Conservation (phyloP, 64 coral and sea anemone genomes). For the Acropora tenuis region DNA sequence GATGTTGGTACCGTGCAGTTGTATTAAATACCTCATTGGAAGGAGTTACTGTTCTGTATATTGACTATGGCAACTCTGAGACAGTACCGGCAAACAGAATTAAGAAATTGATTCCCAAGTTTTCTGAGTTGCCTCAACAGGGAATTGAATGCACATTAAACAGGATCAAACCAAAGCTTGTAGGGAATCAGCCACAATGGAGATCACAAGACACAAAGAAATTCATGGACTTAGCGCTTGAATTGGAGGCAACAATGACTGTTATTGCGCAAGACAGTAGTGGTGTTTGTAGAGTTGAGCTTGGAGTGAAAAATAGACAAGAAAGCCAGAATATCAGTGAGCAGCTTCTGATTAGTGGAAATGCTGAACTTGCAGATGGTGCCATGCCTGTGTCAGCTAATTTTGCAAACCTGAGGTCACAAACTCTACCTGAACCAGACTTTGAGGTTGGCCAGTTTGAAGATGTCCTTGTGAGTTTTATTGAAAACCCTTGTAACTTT, state of each 20-base stretch:
- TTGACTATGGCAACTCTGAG: constrained; percentile 97
- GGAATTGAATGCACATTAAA: constrained; percentile 81
- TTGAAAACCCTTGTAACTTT: constrained; percentile 67
- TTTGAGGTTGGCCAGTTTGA: constrained; percentile 65
- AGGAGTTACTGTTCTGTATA: constrained; percentile 80
- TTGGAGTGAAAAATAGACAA: constrained; percentile 42
- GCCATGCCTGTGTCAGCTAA: constrained; percentile 65
- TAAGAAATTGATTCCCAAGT: constrained; percentile 80
- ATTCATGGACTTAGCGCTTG: constrained; percentile 77
- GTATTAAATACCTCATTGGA: constrained; percentile 15
- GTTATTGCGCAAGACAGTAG: constrained; percentile 49
- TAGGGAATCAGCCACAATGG: constrained; percentile 34
- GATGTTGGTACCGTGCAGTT: constrained; percentile 93
- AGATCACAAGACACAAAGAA: constrained; percentile 41
- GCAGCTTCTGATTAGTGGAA: constrained; percentile 49
- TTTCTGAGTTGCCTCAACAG: constrained; percentile 83
- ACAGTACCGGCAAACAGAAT: constrained; percentile 60
- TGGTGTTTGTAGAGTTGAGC: constrained; percentile 71
- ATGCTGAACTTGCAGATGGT: constrained; percentile 74
- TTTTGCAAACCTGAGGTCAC: constrained; percentile 57
- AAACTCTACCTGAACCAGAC: constrained; percentile 43
- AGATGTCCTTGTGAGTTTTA: constrained; percentile 74
- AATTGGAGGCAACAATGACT: constrained; percentile 64
- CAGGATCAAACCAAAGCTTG: constrained; percentile 68
- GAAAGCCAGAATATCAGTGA: constrained; percentile 74